Base-by-base conservation (phyloP, 2,888 invertebrate genomes). In the Chesias legatella region DNA sequence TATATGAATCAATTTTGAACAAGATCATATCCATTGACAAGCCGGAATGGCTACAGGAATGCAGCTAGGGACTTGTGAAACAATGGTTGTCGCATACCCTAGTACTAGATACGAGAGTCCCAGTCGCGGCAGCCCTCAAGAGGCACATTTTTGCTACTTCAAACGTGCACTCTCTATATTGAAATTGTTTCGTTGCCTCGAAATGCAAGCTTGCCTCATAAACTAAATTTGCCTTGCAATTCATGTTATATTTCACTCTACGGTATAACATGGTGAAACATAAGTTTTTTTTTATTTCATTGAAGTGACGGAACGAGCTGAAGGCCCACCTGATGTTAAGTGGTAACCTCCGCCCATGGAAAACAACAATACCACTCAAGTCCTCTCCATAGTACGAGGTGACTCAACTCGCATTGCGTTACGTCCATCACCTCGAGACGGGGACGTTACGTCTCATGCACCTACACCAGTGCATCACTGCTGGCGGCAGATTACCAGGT, bases 111-210 rank as follows among this genome's bases (percentile, higher is more conserved):
- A 10, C 7, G 40, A 27, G 9, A 22, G 33, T 32, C 38, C 30
- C 24, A 10, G 28, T 35, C 31, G 22, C 33, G 37, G 20, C 30
- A 33, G 40, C 31, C 11, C 26, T 48, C 41, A 29, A 50, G 50
- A 29, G 43, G 9, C 35, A 37, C 43, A 48, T 50, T 48, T 52
- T 50, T 41, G 47, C 39, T 17, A 33, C 32, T 33, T 27, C 38
- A 33, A 35, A 30, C 32, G 26, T 39, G 39, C 33, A 40, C 17
- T 48, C 23, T 13, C 10, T 33, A 37, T 23, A 48, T 45, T 48
- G 33, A 40, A 46, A 49, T 48, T 44, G 35, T 47, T 40, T 39
- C 40, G 23, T 21, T 24, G 25, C n/a, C 27, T 29, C 26, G n/a
- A 17, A 17, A 33, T 33, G 29, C 17, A 36, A 30, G 33, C 36